Conservation (phyloP, 2,797 vertebrate genomes). For the Spinus olivaceus region DNA sequence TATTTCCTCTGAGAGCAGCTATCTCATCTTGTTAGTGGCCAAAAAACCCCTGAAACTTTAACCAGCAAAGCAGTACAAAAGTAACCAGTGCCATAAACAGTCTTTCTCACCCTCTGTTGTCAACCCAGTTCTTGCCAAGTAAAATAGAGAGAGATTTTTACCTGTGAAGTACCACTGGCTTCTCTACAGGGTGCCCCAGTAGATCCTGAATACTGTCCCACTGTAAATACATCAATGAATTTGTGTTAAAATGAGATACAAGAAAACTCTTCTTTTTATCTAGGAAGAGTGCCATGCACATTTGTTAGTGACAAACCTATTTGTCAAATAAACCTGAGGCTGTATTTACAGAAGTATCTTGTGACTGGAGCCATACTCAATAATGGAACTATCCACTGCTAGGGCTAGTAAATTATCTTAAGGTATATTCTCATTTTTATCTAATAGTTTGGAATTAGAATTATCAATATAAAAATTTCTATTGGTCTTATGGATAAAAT, state of each 20-base stretch:
- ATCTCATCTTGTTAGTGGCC: not conserved
- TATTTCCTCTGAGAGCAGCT: not conserved
- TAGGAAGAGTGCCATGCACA: not conserved
- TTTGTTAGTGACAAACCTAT: not conserved
- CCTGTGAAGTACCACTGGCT: conserved; percentile 98
- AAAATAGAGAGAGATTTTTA: conserved; percentile 53
- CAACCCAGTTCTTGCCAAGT: not conserved
- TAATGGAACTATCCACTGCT: not conserved
- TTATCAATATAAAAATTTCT: not conserved
- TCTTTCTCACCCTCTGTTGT: not conserved
- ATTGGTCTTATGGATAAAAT: not conserved
- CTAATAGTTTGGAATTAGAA: not conserved
- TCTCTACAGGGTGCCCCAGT: conserved; percentile 94
- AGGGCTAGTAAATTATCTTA: not conserved
- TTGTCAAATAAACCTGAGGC: not conserved
- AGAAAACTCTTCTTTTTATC: not conserved
- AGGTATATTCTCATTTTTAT: not conserved
- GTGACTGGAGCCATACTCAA: not conserved
- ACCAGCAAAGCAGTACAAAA: not conserved
- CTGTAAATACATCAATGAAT: conserved; percentile 69
- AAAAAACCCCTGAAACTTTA: not conserved
- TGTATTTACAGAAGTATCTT: not conserved
- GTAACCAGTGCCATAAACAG: not conserved
- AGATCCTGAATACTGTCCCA: conserved; percentile 98
- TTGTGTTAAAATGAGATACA: not conserved